Evolutionary conservation across 2,113 vertebrate genomes (phyloP).

Genomic region (Corvus moneduloides): DNA sequence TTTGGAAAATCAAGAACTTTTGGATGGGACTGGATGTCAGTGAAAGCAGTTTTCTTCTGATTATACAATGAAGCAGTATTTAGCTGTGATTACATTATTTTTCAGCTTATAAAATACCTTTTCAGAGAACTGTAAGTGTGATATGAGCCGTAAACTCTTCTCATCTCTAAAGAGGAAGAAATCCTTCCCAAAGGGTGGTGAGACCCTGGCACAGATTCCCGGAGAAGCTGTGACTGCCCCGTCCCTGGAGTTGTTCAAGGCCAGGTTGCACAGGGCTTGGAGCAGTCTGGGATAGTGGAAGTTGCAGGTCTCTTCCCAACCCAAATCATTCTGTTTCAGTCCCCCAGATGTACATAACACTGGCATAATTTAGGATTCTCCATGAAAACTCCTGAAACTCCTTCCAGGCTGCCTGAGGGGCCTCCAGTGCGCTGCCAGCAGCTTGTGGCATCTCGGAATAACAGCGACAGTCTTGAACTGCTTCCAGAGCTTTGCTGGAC

Average conservation of each 20-base stretch:
- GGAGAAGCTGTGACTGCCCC: not conserved
- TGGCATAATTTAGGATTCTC: not conserved
- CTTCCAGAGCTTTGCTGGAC: not conserved
- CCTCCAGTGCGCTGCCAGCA: not conserved
- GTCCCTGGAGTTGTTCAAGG: not conserved
- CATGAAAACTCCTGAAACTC: not conserved
- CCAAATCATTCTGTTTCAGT: not conserved
- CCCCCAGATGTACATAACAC: accelerated
- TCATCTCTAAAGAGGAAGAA: not conserved
- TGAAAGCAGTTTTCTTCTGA: not conserved
- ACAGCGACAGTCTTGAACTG: not conserved
- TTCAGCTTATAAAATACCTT: not conserved
- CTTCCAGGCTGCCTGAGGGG: not conserved
- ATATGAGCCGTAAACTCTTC: not conserved
- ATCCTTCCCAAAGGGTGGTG: not conserved
- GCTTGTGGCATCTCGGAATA: not conserved
- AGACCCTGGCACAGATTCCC: not conserved
- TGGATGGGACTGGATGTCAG: not conserved
- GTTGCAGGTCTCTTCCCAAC: not conserved
- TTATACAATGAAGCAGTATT: not conserved
- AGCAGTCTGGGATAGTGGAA: accelerated
- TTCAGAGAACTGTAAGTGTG: not conserved
- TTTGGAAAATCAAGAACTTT: not conserved
- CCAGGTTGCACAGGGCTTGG: not conserved
- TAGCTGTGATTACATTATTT: not conserved